Percentiles rank a stretch among this genome's conserved stretches.
phyloP scores from a whole-genome alignment of 2,888 invertebrate species.

The Geophilus truncorum region DNA sequence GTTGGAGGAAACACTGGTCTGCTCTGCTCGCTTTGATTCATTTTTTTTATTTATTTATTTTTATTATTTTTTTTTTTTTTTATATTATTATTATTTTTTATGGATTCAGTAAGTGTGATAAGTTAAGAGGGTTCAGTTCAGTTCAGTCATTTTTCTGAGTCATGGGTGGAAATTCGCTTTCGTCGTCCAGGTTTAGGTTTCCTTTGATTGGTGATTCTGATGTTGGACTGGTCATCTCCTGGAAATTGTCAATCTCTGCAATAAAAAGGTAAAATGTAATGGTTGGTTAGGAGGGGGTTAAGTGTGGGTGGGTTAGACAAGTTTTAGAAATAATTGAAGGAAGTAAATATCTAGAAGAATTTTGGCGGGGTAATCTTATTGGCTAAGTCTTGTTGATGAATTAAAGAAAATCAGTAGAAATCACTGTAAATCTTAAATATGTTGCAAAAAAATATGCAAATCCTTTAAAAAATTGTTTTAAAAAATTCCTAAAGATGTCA shows the following conservation, averaged over 20 bases:
- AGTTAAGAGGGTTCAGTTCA: no score
- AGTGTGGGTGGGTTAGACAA: neutral
- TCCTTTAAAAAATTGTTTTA: no score
- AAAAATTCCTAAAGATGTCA: no score
- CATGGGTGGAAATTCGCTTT: conserved; percentile 76
- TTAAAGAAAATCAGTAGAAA: neutral
- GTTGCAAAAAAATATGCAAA: no score
- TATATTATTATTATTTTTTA: neutral
- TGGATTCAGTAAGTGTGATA: no score
- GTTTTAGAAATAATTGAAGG: no score
- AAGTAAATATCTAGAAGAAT: no score
- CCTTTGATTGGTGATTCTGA: conserved; percentile 61
- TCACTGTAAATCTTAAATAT: neutral
- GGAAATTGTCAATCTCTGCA: conserved; percentile 66
- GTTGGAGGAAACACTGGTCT: neutral
- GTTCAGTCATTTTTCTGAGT: conserved; percentile 53
- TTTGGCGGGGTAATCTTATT: no score
- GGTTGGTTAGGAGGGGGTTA: neutral
- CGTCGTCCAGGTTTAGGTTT: conserved; percentile 71
- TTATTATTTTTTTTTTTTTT: neutral
- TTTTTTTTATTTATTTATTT: neutral
- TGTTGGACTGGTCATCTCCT: conserved; percentile 64
- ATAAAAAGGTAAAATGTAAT: neutral
- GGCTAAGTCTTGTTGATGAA: no score
- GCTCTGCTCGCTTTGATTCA: no score